Evolutionary conservation across 2,113 vertebrate species (phyloP).

Genomic region (Electrona antarctica): DNA sequence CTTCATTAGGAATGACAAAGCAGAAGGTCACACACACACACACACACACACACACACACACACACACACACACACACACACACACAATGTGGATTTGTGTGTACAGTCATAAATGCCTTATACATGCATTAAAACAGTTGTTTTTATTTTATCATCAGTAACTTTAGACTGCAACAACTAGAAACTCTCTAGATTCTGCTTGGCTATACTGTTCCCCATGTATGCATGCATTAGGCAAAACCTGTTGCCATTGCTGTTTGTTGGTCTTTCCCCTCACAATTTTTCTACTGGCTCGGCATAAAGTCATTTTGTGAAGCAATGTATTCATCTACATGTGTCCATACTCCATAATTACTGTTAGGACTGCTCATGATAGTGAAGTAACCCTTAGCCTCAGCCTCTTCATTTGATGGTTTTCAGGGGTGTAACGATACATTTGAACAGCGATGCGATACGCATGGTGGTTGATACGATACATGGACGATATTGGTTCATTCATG

Average conservation of each 20-base stretch:
- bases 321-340: slow-evolving; percentile 59
- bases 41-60: not conserved
- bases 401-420: not conserved
- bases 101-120: slow-evolving; percentile 33
- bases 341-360: slow-evolving; percentile 52
- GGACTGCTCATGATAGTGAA: slow-evolving; percentile 38
- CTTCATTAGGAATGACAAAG: not conserved
- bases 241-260: not conserved
- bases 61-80: not conserved
- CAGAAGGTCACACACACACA: not conserved
- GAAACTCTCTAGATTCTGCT: slow-evolving; percentile 22
- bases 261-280: slow-evolving; percentile 4
- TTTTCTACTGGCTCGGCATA: slow-evolving; percentile 57
- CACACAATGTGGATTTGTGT: slow-evolving; percentile 16
- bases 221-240: slow-evolving; percentile 23
- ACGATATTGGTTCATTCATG: too few relatives aligned
- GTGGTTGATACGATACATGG: too few relatives aligned
- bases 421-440: too few relatives aligned
- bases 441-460: too few relatives aligned
- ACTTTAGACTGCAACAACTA: slow-evolving; percentile 13
- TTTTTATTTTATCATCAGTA: not conserved
- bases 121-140: not conserved
- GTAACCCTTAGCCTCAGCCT: slow-evolving; percentile 28
- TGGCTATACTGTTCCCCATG: slow-evolving; percentile 27
- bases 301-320: slow-evolving; percentile 48